Base-by-base conservation (phyloP, 2,888 invertebrate genomes). In the Aspidiotus destructor region DNA sequence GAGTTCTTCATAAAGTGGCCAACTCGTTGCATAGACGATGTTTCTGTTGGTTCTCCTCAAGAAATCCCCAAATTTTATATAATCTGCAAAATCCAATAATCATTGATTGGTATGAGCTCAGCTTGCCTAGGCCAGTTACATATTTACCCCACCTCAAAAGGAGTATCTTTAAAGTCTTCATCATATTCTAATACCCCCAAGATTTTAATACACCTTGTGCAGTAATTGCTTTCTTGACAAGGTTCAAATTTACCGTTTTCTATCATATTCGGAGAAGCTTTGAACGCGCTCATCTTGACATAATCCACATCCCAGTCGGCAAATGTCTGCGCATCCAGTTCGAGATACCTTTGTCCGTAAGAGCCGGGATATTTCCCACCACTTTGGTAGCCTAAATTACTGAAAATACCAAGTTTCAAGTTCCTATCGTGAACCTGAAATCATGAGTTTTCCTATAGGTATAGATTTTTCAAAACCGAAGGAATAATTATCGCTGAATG, bases 1-100 rank as follows among this genome's bases (percentile, higher is more conserved):
- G 60, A 79, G 82, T 73, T 85, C 82, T 75, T 85, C 83, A 73
- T 84, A 85, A 10, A 79, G 80, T 7, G 84, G 83, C 83, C 83
- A 84, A 70, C 80, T 80, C 74, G 84, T 84, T 7, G 81, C 80
- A 74, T 80, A 84, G 15, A 83, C 76, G 71, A 84, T 82, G 7
- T 79, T 79, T 53, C 82, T 75, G 9, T 81, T 81, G 15, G 83
- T 82, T 61, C 76, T 74, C 74, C 82, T 83, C 62, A 84, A 74
- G 71, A 76, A 79, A 57, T 74, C 72, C 17, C 78, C 79, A 78
- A 84, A 81, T 64, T 77, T 75, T 1, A 81, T 80, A 74, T 83
- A 84, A 8, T 80, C 83, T 71, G 42, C 9, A 53, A 41, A 28
- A 28, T 28, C 28, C 28, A 28, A 28, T 28, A 28, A 28, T 5